phyloP scores from a whole-genome alignment of 2,888 invertebrate species.

The Ophion ventricosus region DNA sequence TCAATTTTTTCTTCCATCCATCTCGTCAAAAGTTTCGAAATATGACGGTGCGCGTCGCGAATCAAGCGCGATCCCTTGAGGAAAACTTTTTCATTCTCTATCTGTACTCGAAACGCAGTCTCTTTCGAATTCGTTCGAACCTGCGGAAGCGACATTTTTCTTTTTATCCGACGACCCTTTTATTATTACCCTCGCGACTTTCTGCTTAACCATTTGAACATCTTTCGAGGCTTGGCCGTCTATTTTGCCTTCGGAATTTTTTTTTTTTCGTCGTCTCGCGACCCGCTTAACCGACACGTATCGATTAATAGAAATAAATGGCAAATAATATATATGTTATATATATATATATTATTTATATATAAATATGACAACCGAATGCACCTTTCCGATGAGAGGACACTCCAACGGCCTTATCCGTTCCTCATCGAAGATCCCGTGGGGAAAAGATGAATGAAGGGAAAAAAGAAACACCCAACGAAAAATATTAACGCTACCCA shows the following conservation, averaged over 20 bases:
- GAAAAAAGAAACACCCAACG: not conserved
- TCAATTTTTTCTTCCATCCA: constrained; percentile 39
- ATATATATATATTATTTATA: not conserved
- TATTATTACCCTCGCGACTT: no score
- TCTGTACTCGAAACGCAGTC: no score
- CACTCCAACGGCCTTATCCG: constrained; percentile 12
- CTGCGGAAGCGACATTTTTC: no score
- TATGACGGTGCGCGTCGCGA: no score
- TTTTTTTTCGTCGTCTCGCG: constrained; percentile 5
- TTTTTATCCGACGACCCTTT: no score
- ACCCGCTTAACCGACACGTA: no score
- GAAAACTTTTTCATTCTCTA: no score
- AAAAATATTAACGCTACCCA: not conserved
- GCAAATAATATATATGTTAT: constrained; percentile 62
- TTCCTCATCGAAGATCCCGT: constrained; percentile 19
- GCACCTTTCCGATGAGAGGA: constrained; percentile 31
- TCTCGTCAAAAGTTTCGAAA: constrained; percentile 24
- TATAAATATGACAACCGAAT: constrained; percentile 59
- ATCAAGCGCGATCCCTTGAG: no score
- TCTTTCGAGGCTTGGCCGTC: no score
- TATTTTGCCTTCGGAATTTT: not conserved
- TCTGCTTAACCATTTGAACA: no score
- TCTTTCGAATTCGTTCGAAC: no score
- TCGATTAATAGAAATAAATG: constrained; percentile 65
- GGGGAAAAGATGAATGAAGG: not conserved